Evolutionary conservation across 92 coral and sea anemone genomes (phyloP).

Genomic region (Parazoanthus atlanticus): DNA sequence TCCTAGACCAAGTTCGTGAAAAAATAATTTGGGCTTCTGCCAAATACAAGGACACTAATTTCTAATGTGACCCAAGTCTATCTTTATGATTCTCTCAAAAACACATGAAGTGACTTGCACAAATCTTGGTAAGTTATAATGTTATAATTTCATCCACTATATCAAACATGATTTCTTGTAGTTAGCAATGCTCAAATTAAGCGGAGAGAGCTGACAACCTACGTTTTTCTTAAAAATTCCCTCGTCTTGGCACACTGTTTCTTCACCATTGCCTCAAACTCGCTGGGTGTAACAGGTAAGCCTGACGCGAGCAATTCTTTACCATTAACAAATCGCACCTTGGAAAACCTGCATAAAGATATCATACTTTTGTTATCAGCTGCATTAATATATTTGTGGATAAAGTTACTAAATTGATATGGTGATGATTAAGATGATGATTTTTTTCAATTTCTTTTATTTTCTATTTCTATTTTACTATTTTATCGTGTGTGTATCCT

Average conservation of each 20-base stretch:
- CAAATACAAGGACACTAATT: neutral
- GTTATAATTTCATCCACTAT: too few species aligned
- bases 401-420: neutral
- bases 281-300: slow-evolving; percentile 87
- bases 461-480: too few species aligned
- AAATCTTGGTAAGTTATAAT: too few species aligned
- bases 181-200: neutral
- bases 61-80: too few species aligned
- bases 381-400: neutral
- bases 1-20: neutral
- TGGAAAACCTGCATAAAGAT: slow-evolving; percentile 64
- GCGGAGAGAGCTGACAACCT: slow-evolving; percentile 36
- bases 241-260: slow-evolving; percentile 93
- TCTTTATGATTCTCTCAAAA: too few species aligned
- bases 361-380: neutral
- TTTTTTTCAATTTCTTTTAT: too few species aligned
- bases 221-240: slow-evolving; percentile 93
- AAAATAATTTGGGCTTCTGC: neutral
- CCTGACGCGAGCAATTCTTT: slow-evolving; percentile 82
- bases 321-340: slow-evolving; percentile 94
- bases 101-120: too few species aligned
- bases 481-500: too few species aligned
- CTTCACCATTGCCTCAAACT: slow-evolving; percentile 87
- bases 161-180: too few species aligned
- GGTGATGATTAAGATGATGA: too few species aligned